phyloP scores from a whole-genome alignment of 2,113 vertebrate genomes.

The Lonchura striata region DNA sequence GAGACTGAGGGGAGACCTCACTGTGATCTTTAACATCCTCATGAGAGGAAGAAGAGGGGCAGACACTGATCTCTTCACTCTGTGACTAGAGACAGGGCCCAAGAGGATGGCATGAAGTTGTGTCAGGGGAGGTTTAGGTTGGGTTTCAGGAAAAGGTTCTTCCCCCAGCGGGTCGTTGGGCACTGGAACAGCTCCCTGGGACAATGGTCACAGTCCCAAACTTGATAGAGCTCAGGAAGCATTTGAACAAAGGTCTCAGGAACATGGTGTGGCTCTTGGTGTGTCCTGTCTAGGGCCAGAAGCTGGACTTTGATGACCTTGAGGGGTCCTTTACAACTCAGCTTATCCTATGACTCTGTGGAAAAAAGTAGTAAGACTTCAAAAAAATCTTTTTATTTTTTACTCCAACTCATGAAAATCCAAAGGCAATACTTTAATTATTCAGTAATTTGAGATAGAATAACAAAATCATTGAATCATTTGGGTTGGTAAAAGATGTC shows the following conservation, averaged over 20 bases:
- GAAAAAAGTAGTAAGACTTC: neutral
- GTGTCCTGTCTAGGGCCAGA: neutral
- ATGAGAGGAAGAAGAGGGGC: fast-evolving
- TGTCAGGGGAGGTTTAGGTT: neutral
- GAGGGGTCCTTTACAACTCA: neutral
- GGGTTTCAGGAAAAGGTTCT: neutral
- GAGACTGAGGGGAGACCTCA: fast-evolving
- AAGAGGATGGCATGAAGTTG: fast-evolving
- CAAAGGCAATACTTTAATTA: neutral
- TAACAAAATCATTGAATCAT: neutral
- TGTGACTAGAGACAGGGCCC: neutral
- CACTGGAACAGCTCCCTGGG: neutral
- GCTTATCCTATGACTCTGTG: neutral
- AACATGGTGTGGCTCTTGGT: neutral
- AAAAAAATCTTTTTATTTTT: neutral
- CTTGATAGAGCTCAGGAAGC: neutral
- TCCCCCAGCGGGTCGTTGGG: fast-evolving
- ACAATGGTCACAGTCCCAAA: fast-evolving
- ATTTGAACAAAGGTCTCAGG: neutral
- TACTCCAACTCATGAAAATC: neutral
- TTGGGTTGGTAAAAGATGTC: neutral
- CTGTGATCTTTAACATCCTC: neutral
- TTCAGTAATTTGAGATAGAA: conserved; percentile 1
- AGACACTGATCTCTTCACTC: neutral
- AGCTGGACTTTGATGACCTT: neutral